Conservation (phyloP, 1,140 invertebrate species). For the Hylyphantes graminicola region DNA sequence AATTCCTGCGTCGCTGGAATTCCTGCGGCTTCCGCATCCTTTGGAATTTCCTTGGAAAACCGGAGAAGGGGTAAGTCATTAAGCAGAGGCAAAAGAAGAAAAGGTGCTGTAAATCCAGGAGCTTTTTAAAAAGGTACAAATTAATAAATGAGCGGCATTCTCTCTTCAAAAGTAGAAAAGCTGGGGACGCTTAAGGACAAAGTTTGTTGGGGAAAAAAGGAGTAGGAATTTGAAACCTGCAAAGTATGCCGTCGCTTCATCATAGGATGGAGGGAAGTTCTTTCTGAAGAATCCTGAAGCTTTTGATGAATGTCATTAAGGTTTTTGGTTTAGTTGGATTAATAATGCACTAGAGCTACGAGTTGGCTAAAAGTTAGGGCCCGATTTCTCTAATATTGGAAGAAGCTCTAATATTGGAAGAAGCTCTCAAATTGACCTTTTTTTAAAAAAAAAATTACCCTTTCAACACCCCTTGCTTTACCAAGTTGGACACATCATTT, state of each 20-base stretch:
- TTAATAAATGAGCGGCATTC: slow-evolving; percentile 44
- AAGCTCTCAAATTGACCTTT: too few relatives aligned
- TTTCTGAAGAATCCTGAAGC: too few relatives aligned
- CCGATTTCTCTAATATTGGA: too few relatives aligned
- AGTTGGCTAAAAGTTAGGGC: too few relatives aligned
- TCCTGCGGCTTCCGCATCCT: slow-evolving; percentile 36
- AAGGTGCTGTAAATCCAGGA: slow-evolving; percentile 43
- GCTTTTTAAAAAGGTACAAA: slow-evolving; percentile 58
- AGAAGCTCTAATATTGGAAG: too few relatives aligned
- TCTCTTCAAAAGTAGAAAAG: background rate
- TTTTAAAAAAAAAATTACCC: too few relatives aligned
- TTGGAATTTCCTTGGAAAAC: slow-evolving; percentile 20
- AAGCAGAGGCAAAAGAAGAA: slow-evolving; percentile 34
- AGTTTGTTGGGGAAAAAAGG: background rate
- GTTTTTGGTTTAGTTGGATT: too few relatives aligned
- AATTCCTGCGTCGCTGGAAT: slow-evolving; percentile 42
- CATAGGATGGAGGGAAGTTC: too few relatives aligned
- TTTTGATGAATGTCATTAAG: too few relatives aligned
- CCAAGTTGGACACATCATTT: too few relatives aligned
- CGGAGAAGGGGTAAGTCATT: background rate
- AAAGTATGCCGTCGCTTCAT: slow-evolving; percentile 27
- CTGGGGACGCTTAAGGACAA: background rate
- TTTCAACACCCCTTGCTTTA: too few relatives aligned
- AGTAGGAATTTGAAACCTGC: slow-evolving; percentile 45
- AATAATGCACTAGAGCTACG: too few relatives aligned